A percentile compares a stretch with the other conserved stretches of the same genome.
Conservation (phyloP, 2,888 invertebrate species). For the Scaptomyza tumidula region DNA sequence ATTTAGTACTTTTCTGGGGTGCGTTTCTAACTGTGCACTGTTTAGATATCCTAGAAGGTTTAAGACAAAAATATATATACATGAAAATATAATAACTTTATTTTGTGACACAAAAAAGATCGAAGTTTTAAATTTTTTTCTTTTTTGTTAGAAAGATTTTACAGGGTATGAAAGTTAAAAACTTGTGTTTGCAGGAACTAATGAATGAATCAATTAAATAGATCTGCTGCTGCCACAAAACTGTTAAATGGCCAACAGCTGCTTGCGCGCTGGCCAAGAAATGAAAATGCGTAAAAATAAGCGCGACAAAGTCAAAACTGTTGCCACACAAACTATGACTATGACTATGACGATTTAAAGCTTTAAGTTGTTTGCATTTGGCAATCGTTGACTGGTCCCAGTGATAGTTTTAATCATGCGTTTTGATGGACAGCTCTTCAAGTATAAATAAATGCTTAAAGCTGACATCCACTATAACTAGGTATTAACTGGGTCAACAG, state of each 20-base stretch:
- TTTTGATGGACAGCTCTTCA: constrained; percentile 32
- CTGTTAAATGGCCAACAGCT: constrained; percentile 27
- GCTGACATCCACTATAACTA: neutral
- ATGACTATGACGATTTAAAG: constrained; percentile 18
- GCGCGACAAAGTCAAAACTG: constrained; percentile 42
- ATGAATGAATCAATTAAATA: constrained; percentile 63
- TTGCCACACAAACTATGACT: constrained; percentile 38
- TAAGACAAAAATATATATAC: too few species aligned
- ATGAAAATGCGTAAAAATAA: constrained; percentile 14
- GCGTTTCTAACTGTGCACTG: neutral
- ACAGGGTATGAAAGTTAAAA: constrained; percentile 30
- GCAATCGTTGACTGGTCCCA: constrained; percentile 28
- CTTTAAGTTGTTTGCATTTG: constrained; percentile 36
- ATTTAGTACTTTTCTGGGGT: neutral
- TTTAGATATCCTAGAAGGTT: constrained; percentile 14
- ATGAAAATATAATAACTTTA: too few species aligned
- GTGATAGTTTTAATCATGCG: constrained; percentile 34
- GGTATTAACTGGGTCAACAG: constrained; percentile 14
- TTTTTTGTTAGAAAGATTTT: too few species aligned
- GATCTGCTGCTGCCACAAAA: constrained; percentile 21
- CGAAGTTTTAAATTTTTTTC: too few species aligned
- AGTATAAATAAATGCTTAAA: neutral
- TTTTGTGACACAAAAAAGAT: too few species aligned
- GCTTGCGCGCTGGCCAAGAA: constrained; percentile 38
- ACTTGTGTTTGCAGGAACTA: constrained; percentile 37